These are phyloP conservation scores for Patiria pectinifera DNA, from an alignment of 53 echinoderm and acorn worm species.

Conservation along the genomic window DNA sequence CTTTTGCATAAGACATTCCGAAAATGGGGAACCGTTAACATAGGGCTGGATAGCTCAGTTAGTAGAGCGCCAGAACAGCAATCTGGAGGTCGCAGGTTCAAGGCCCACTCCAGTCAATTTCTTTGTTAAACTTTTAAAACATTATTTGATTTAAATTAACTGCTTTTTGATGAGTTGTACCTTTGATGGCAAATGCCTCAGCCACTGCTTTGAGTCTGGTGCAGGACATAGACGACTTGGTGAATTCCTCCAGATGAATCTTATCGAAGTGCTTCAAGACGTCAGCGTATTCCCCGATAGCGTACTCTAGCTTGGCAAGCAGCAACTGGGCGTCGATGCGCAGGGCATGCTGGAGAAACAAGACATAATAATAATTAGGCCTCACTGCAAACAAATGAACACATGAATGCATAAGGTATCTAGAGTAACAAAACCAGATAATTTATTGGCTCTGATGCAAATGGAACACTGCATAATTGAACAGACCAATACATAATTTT, in stretches of 20 bases:
- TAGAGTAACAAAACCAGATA: neutral
- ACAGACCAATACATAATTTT: too few relatives aligned
- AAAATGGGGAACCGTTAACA: too few relatives aligned
- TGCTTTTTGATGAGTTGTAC: constrained; percentile 29
- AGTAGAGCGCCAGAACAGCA: too few relatives aligned
- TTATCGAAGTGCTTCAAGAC: constrained; percentile 78
- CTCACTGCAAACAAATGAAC: neutral
- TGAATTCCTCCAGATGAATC: constrained; percentile 78
- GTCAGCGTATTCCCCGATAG: constrained; percentile 87
- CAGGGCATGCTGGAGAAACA: constrained; percentile 64
- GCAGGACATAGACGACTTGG: constrained; percentile 68
- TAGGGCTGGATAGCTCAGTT: too few relatives aligned
- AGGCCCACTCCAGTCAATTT: too few relatives aligned
- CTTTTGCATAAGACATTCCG: too few relatives aligned
- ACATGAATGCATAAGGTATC: neutral
- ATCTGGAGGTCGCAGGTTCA: too few relatives aligned
- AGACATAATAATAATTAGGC: neutral
- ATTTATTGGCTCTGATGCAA: too few relatives aligned
- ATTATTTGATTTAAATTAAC: too few relatives aligned
- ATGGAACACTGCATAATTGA: too few relatives aligned
- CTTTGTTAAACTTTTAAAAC: too few relatives aligned
- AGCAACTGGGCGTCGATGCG: constrained; percentile 89
- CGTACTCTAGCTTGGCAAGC: constrained; percentile 85
- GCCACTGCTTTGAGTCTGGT: constrained; percentile 87
- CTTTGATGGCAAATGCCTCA: constrained; percentile 93